Percentiles rank a stretch among this genome's conserved stretches.
Conservation (phyloP, 2,113 vertebrate genomes). For the Mesitornis unicolor region DNA sequence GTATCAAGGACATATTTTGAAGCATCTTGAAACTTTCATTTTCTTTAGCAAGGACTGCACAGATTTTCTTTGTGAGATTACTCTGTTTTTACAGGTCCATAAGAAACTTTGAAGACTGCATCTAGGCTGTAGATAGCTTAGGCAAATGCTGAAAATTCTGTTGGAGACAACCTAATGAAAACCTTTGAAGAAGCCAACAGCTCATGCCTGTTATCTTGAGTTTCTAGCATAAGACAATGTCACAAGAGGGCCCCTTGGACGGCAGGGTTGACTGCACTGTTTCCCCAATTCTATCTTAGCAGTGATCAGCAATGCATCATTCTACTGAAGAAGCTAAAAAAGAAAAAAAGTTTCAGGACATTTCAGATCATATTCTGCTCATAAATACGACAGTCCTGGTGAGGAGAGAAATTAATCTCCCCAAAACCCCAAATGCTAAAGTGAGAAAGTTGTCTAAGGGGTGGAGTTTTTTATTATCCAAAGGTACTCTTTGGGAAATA, state of each 20-base stretch:
- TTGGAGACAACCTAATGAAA: not conserved
- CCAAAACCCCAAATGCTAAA: not conserved
- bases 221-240: not conserved
- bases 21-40: not conserved
- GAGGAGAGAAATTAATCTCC: not conserved
- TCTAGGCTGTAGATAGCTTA: not conserved
- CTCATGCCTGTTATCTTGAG: not conserved
- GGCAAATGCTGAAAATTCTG: not conserved
- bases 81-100: not conserved
- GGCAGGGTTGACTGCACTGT: not conserved
- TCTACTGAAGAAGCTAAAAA: not conserved
- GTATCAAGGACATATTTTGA: not conserved
- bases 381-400: not conserved
- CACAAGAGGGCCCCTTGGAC: not conserved
- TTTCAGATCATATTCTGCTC: not conserved
- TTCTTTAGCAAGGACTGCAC: not conserved
- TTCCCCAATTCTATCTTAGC: not conserved
- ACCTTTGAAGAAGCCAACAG: not conserved
- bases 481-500: not conserved
- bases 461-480: not conserved
- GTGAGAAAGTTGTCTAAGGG: not conserved
- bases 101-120: not conserved
- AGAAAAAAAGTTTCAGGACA: not conserved
- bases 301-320: not conserved
- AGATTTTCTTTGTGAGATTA: not conserved